Percentiles rank a stretch among this genome's conserved stretches.
Conservation (phyloP, 1,140 invertebrate genomes). For the Drosophila parvula region DNA sequence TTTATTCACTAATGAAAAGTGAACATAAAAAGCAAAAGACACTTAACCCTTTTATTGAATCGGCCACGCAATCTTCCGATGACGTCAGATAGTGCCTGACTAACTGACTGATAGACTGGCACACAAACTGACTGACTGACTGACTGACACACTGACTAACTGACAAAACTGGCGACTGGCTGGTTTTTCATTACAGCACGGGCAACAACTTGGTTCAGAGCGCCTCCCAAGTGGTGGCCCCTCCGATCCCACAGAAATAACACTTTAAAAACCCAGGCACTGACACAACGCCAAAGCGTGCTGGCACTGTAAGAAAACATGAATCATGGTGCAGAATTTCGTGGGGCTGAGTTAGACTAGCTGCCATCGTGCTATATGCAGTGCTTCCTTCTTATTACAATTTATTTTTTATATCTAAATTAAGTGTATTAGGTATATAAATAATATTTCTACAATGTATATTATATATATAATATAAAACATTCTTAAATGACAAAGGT, state of each 20-base stretch:
- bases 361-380: background rate
- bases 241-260: slow-evolving; percentile 35
- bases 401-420: too few relatives aligned
- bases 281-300: slow-evolving; percentile 10
- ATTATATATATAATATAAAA: background rate
- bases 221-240: slow-evolving; percentile 29
- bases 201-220: slow-evolving; percentile 44
- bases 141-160: slow-evolving; percentile 19
- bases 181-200: slow-evolving; percentile 46
- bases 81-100: slow-evolving; percentile 69
- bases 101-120: slow-evolving; percentile 25
- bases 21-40: slow-evolving; percentile 74
- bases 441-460: too few relatives aligned
- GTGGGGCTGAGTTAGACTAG: background rate
- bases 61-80: slow-evolving; percentile 75
- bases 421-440: too few relatives aligned
- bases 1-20: slow-evolving; percentile 81
- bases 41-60: slow-evolving; percentile 80
- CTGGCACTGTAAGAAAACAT: background rate
- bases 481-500: background rate
- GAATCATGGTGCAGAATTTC: background rate
- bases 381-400: too few relatives aligned
- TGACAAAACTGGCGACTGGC: slow-evolving; percentile 36
- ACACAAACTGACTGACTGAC: slow-evolving; percentile 2
- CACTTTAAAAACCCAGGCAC: slow-evolving; percentile 65